Evolutionary conservation across 2,888 invertebrate species (phyloP).

Genomic region (Anoplius nigerrimus): DNA sequence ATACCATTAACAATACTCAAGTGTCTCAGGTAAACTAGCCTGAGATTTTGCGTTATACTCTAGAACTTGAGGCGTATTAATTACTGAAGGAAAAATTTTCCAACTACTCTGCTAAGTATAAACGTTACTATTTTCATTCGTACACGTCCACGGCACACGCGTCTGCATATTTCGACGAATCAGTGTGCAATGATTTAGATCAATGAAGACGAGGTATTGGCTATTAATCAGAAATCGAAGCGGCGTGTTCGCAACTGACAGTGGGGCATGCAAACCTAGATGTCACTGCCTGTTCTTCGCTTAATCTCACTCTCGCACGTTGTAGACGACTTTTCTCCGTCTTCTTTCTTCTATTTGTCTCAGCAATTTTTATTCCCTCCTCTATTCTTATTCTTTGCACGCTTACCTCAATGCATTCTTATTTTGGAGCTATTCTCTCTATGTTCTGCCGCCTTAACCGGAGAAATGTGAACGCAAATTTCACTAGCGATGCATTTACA

Average conservation of each 20-base stretch:
- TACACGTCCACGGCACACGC: no score
- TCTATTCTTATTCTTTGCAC: neutral
- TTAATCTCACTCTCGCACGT: neutral
- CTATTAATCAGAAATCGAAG: neutral
- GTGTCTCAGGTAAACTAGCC: no score
- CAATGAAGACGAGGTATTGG: neutral
- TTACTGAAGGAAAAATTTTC: no score
- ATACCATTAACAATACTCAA: no score
- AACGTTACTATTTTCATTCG: no score
- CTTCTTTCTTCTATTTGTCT: neutral
- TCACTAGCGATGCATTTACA: neutral
- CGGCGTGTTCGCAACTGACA: constrained; percentile 2
- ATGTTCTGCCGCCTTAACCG: neutral
- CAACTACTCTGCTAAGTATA: no score
- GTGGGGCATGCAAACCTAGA: neutral
- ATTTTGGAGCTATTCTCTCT: neutral
- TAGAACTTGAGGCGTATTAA: no score
- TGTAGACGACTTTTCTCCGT: neutral
- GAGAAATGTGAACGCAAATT: constrained; percentile 14
- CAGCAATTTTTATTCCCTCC: neutral
- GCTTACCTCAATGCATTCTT: neutral
- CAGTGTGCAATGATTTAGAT: neutral
- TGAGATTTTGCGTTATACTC: no score
- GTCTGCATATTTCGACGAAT: neutral
- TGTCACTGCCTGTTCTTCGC: constrained; percentile 1